Evolutionary conservation across 2,888 invertebrate species (phyloP).

Genomic region (Gortyna flavago): DNA sequence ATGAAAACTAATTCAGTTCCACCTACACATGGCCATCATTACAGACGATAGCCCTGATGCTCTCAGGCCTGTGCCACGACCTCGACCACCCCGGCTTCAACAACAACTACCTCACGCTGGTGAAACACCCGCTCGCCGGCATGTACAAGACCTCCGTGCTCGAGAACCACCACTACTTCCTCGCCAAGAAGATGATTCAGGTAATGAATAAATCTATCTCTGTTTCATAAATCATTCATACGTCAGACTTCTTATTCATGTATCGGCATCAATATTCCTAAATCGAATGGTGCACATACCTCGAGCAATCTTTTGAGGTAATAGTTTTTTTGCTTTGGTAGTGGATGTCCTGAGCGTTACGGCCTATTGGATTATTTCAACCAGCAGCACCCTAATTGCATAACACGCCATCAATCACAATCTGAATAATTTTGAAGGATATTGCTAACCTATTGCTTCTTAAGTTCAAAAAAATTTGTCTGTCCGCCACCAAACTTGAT

Average conservation of each 20-base stretch:
- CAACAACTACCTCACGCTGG: conserved; percentile 90
- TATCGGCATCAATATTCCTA: background rate
- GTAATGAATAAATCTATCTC: conserved; percentile 73
- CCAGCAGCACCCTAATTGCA: background rate
- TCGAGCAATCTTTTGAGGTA: background rate
- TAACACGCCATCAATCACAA: too few species aligned
- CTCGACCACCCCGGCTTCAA: conserved; percentile 91
- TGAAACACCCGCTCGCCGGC: conserved; percentile 87
- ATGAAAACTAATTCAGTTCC: background rate
- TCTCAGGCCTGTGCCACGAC: conserved; percentile 91
- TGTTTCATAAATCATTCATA: background rate
- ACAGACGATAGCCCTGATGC: conserved; percentile 88
- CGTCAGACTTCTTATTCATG: background rate
- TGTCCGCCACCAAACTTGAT: background rate
- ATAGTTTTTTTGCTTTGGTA: background rate
- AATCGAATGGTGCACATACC: background rate
- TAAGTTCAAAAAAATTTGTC: too few species aligned
- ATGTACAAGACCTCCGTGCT: conserved; percentile 90
- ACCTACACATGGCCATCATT: background rate
- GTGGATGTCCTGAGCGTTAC: background rate
- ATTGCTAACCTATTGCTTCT: too few species aligned
- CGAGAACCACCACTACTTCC: conserved; percentile 91
- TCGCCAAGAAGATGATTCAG: conserved; percentile 90
- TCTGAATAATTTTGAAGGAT: too few species aligned
- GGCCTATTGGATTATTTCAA: background rate